Evolutionary conservation across 1,140 invertebrate genomes (phyloP).

Genomic region (Cydia amplana): DNA sequence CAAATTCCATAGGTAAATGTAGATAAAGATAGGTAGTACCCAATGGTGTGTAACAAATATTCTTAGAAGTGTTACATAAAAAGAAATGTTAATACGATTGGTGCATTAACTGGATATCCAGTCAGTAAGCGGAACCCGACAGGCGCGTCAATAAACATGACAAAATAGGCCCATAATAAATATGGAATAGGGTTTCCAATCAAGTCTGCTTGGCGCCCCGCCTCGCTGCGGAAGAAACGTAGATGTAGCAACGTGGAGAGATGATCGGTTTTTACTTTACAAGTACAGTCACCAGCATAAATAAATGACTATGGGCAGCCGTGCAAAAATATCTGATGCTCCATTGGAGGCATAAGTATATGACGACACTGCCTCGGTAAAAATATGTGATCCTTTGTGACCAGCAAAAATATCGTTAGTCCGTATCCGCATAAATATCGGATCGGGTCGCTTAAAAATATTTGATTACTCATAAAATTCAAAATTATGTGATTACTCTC

Average conservation of each 20-base stretch:
- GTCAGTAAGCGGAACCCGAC: constrained; percentile 48
- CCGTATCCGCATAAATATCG: no score
- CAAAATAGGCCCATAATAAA: constrained; percentile 77
- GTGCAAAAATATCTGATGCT: no score
- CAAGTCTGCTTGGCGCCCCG: constrained; percentile 70
- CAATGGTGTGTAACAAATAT: background rate
- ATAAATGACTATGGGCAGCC: no score
- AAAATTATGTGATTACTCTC: no score
- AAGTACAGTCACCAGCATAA: no score
- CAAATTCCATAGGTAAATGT: constrained; percentile 24
- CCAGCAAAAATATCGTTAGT: no score
- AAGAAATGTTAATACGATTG: constrained; percentile 40
- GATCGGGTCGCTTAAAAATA: no score
- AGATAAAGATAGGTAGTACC: background rate
- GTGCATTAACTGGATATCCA: constrained; percentile 43
- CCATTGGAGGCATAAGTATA: no score
- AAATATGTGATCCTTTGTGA: no score
- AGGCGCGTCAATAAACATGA: constrained; percentile 71
- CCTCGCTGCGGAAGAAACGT: constrained; percentile 44
- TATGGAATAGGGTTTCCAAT: constrained; percentile 78
- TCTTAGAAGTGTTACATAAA: constrained; percentile 33
- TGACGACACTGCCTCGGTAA: no score
- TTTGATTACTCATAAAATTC: no score
- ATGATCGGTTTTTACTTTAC: background rate
- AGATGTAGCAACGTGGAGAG: constrained; percentile 46